These are phyloP conservation scores for Rhagologus leucostigma DNA, from an alignment of 2,113 vertebrate genomes.

Conservation along the genomic window DNA sequence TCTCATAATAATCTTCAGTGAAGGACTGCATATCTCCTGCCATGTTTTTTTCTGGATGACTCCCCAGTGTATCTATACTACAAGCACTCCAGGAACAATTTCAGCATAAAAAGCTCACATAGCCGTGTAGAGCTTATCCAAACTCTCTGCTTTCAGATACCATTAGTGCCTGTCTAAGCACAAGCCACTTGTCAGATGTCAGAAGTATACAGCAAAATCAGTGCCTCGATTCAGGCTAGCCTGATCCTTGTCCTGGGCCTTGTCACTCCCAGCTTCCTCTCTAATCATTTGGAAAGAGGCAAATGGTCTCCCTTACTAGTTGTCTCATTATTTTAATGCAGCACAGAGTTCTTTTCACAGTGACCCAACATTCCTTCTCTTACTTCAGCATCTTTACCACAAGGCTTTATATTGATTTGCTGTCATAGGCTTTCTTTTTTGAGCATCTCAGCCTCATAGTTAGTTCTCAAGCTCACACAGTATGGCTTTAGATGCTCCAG, in stretches of 20 bases:
- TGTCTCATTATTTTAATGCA: neutral
- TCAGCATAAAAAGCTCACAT: neutral
- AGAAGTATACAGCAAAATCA: neutral
- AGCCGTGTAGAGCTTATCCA: neutral
- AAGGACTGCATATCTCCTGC: neutral
- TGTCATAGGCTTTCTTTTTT: conserved; percentile 47
- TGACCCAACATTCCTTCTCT: neutral
- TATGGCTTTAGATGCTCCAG: conserved; percentile 24
- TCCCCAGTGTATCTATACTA: neutral
- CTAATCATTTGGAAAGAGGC: neutral
- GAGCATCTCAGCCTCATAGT: neutral
- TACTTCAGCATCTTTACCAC: conserved; percentile 16
- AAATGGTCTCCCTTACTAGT: neutral
- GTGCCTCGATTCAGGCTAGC: neutral
- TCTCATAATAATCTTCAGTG: neutral
- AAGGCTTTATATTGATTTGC: conserved; percentile 35
- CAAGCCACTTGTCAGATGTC: neutral
- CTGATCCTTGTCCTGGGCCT: neutral
- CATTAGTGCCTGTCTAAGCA: fast-evolving
- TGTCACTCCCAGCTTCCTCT: neutral
- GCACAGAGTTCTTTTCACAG: neutral
- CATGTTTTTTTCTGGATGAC: neutral
- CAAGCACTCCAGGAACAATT: neutral
- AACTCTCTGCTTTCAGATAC: neutral
- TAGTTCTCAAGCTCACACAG: neutral